A percentile compares a stretch with the other conserved stretches of the same genome.
Evolutionary conservation across 2,113 vertebrate species (phyloP).

Genomic region (Raja brachyura): DNA sequence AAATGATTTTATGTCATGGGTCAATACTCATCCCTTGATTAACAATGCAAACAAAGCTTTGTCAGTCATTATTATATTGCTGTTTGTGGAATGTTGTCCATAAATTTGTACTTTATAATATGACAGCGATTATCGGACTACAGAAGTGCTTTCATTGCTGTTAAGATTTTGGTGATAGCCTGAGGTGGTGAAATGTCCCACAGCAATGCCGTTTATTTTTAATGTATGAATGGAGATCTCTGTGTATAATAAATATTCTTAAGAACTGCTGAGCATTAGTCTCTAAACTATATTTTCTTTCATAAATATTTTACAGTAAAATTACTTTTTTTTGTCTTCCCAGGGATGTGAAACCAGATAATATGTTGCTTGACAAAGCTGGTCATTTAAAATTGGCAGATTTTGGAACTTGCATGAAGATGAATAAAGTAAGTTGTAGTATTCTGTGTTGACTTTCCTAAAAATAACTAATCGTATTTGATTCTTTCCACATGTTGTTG

Average conservation of each 20-base stretch:
- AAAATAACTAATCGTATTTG: background rate
- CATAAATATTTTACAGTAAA: background rate
- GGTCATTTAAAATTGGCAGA: slow-evolving; percentile 97
- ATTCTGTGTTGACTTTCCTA: background rate
- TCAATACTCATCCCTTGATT: background rate
- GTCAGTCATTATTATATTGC: background rate
- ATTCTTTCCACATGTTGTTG: background rate
- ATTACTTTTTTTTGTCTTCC: slow-evolving; percentile 41
- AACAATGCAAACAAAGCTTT: background rate
- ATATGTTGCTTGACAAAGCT: slow-evolving; percentile 96
- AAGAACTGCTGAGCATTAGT: background rate
- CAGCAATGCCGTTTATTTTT: background rate
- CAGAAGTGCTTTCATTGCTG: background rate
- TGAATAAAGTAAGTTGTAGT: slow-evolving; percentile 80
- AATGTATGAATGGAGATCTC: background rate
- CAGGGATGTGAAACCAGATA: slow-evolving; percentile 98
- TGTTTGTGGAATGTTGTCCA: background rate
- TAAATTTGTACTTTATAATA: too few relatives aligned
- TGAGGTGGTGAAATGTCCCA: background rate
- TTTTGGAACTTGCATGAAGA: slow-evolving; percentile 99
- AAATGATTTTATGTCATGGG: background rate
- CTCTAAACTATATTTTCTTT: background rate
- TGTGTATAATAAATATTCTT: background rate
- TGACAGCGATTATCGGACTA: too few relatives aligned
- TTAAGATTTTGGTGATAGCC: background rate